Percentiles rank a stretch among this genome's conserved stretches.
These are phyloP conservation scores for Heterohyrax brucei DNA, from an alignment of 2,797 vertebrate genomes.

Conservation along the genomic window DNA sequence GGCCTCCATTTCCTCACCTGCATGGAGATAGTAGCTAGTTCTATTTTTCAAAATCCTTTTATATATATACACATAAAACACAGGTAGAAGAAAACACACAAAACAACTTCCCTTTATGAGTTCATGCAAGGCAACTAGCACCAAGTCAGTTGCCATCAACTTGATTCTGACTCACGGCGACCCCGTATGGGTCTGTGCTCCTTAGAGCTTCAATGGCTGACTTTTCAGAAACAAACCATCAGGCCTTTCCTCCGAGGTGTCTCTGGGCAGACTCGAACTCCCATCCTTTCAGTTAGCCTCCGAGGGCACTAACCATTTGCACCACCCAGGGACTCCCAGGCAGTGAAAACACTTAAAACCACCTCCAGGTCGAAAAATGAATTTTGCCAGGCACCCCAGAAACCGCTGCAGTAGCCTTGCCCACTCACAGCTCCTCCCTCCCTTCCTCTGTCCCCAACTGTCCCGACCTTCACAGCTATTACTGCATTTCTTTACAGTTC, in stretches of 20 bases:
- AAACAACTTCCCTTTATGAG: background rate
- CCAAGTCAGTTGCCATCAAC: too few relatives aligned
- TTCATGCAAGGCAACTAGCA: background rate
- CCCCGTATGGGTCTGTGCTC: too few relatives aligned
- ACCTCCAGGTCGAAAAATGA: background rate
- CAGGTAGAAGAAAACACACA: background rate
- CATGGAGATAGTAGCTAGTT: background rate
- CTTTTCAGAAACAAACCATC: too few relatives aligned
- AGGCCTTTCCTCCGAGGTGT: too few relatives aligned
- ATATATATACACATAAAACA: background rate
- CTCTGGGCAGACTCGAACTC: too few relatives aligned
- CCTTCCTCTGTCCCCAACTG: fast-evolving
- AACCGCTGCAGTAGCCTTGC: background rate
- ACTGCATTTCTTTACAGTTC: background rate
- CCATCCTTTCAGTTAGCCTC: too few relatives aligned
- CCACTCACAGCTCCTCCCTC: background rate
- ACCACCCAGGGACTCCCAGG: background rate
- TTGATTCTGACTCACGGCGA: too few relatives aligned
- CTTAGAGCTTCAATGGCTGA: too few relatives aligned
- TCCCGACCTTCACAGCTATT: too few relatives aligned
- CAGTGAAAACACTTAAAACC: background rate
- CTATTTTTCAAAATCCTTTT: too few relatives aligned
- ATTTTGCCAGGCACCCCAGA: background rate
- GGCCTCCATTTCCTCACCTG: background rate
- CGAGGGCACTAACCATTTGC: too few relatives aligned